Percentiles rank a stretch among this genome's conserved stretches.
These are phyloP conservation scores for Aurelia coerulea DNA, from an alignment of 30 jellyfish, hydroid and myxozoan genomes.

Conservation along the genomic window DNA sequence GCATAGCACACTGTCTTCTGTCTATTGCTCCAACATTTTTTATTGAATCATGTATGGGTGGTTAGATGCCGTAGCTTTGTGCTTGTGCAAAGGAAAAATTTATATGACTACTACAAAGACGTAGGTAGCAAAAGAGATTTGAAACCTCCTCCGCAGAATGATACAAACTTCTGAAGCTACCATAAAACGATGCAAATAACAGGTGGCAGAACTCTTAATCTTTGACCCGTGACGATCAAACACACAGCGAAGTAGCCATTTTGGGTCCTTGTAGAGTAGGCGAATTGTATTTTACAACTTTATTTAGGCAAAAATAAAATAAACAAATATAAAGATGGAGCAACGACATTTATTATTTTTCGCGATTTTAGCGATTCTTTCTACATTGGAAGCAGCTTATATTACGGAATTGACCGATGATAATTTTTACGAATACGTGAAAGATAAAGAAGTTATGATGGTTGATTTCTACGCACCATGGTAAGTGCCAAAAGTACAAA, in stretches of 20 bases:
- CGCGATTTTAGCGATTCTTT: not conserved
- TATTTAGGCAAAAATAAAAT: not conserved
- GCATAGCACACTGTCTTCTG: too few relatives aligned
- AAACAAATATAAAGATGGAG: not conserved
- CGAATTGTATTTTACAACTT: not conserved
- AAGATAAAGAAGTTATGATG: conserved; percentile 80
- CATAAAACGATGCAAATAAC: not conserved
- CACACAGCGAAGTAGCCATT: not conserved
- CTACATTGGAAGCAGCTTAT: conserved; percentile 53
- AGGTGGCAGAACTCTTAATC: conserved; percentile 22
- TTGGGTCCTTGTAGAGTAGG: not conserved
- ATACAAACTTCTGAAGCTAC: not conserved
- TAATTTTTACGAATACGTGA: conserved; percentile 86
- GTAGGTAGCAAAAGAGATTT: too few relatives aligned
- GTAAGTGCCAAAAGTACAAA: conserved; percentile 30
- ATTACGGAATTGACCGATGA: conserved; percentile 82
- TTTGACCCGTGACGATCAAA: conserved; percentile 27
- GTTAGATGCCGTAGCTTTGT: too few relatives aligned
- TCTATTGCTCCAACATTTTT: too few relatives aligned
- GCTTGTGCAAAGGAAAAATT: too few relatives aligned
- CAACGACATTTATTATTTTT: not conserved
- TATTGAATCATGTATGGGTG: too few relatives aligned
- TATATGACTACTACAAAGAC: too few relatives aligned
- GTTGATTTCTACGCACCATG: conserved; percentile 97
- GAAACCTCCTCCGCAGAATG: too few relatives aligned